These are phyloP conservation scores for Apodemus speciosus DNA, from an alignment of 2,113 vertebrate species.

Conservation along the genomic window DNA sequence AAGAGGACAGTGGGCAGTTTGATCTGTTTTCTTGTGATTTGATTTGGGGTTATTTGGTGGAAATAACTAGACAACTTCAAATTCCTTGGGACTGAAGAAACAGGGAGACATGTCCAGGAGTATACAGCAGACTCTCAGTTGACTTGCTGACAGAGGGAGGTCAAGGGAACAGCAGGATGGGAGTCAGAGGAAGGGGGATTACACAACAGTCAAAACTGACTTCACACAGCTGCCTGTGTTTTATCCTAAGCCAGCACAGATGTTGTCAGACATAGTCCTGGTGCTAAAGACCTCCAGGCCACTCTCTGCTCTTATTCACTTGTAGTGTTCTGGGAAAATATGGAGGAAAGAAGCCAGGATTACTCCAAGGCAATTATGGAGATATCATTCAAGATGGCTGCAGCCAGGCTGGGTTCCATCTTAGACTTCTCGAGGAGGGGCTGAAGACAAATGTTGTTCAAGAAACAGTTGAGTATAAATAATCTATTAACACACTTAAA, in stretches of 20 bases:
- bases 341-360: not conserved
- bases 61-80: not conserved
- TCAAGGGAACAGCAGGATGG: not conserved
- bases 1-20: not conserved
- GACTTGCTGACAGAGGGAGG: not conserved
- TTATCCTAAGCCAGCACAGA: not conserved
- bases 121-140: not conserved
- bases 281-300: accelerated
- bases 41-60: not conserved
- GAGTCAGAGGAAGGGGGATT: not conserved
- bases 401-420: not conserved
- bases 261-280: not conserved
- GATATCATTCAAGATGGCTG: not conserved
- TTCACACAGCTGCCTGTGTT: not conserved
- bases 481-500: not conserved
- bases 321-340: not conserved
- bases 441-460: not conserved
- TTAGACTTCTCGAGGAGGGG: not conserved
- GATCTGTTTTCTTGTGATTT: not conserved
- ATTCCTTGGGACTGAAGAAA: not conserved
- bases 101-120: not conserved
- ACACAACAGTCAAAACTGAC: not conserved
- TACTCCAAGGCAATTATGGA: not conserved
- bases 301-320: not conserved
- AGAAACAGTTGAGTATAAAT: constrained; percentile 34